Evolutionary conservation across 2,888 invertebrate species (phyloP).

Genomic region (Lepidocyrtoides sp.): DNA sequence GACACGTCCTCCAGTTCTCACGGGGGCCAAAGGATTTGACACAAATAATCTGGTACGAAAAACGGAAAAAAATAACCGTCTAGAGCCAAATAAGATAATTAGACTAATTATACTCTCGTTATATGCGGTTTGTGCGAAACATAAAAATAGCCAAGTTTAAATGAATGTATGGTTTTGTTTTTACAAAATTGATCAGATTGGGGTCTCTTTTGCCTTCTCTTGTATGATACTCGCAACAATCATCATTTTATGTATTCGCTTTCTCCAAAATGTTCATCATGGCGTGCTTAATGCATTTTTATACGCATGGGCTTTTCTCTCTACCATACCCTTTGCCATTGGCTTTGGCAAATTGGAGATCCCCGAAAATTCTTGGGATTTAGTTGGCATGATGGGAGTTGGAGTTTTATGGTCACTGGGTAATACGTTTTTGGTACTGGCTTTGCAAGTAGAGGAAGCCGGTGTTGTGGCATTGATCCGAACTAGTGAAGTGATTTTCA

Average conservation of each 20-base stretch:
- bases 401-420: constrained; percentile 87
- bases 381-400: constrained; percentile 54
- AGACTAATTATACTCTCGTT: too few species aligned
- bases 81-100: too few species aligned
- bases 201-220: constrained; percentile 55
- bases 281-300: constrained; percentile 73
- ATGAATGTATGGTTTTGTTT: too few species aligned
- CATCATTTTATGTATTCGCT: constrained; percentile 66
- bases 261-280: constrained; percentile 74
- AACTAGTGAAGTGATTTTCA: constrained; percentile 96
- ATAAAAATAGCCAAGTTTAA: too few species aligned
- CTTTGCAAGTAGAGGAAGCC: constrained; percentile 95
- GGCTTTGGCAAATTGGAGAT: constrained; percentile 32
- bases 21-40: constrained; percentile 80
- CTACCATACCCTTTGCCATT: constrained; percentile 43
- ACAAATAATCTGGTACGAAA: constrained; percentile 73
- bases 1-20: constrained; percentile 81
- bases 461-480: constrained; percentile 96
- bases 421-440: constrained; percentile 93
- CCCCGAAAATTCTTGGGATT: constrained; percentile 52
- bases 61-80: too few species aligned
- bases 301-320: constrained; percentile 58
- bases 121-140: too few species aligned
- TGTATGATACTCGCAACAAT: constrained; percentile 70
- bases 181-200: too few species aligned